Percentiles rank a stretch among this genome's conserved stretches.
Evolutionary conservation across 2,797 vertebrate species (phyloP).

Genomic region (Thamnophis elegans): DNA sequence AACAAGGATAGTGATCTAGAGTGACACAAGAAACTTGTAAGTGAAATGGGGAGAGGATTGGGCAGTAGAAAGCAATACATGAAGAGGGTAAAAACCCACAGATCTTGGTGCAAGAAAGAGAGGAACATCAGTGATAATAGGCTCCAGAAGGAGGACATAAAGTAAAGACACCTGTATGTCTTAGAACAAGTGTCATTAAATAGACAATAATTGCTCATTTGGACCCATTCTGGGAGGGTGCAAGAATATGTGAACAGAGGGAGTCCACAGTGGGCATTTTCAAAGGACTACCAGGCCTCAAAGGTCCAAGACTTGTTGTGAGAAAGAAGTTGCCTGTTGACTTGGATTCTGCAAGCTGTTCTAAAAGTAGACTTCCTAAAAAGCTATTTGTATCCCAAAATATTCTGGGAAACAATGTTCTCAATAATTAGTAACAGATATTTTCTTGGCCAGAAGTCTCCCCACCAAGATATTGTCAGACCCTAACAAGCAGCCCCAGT

Average conservation of each 20-base stretch:
- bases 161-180: not conserved
- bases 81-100: not conserved
- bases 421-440: not conserved
- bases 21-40: not conserved
- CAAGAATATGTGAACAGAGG: not conserved
- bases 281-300: not conserved
- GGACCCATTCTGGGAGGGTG: too few relatives aligned
- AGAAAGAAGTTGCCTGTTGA: not conserved
- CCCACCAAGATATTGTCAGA: rapidly evolving
- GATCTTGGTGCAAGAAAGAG: not conserved
- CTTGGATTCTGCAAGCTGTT: not conserved
- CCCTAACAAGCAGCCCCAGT: rapidly evolving
- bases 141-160: not conserved
- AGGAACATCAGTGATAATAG: not conserved
- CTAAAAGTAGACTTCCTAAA: not conserved
- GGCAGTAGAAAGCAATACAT: not conserved
- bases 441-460: not conserved
- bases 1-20: not conserved
- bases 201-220: not conserved
- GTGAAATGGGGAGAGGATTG: not conserved
- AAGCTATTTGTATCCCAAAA: not conserved
- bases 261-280: not conserved
- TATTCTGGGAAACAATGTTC: not conserved
- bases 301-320: not conserved
- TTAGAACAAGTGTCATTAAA: not conserved